These are phyloP conservation scores for Epistrophe grossulariae DNA, from an alignment of 2,888 invertebrate species.

Conservation along the genomic window DNA sequence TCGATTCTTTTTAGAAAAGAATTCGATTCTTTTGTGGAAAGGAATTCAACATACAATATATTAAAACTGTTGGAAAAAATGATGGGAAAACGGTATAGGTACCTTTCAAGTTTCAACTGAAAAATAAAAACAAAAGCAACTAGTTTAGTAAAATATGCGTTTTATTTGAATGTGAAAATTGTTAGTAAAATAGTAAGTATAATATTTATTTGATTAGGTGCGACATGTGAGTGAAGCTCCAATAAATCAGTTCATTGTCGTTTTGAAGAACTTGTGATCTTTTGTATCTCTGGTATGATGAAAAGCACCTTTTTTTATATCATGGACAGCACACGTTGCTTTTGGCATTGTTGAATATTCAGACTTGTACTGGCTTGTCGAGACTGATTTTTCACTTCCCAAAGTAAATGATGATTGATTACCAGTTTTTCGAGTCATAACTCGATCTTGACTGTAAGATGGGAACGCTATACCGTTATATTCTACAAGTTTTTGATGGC, in stretches of 20 bases:
- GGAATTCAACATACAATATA: no score
- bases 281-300: constrained; percentile 93
- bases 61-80: no score
- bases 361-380: constrained; percentile 89
- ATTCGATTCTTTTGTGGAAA: no score
- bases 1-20: no score
- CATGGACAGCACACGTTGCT: constrained; percentile 91
- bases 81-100: no score
- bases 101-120: background rate
- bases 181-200: constrained; percentile 13
- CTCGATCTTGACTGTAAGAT: constrained; percentile 77
- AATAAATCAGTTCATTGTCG: constrained; percentile 72
- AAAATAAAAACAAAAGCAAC: background rate
- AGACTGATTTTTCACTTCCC: constrained; percentile 87
- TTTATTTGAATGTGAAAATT: constrained; percentile 1
- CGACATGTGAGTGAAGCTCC: background rate
- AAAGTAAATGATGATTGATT: constrained; percentile 91
- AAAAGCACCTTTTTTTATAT: constrained; percentile 91
- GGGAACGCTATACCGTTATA: constrained; percentile 79
- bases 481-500: constrained; percentile 50
- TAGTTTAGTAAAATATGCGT: background rate
- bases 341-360: constrained; percentile 89
- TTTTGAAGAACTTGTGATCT: constrained; percentile 92
- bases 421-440: constrained; percentile 85
- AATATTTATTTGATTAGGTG: background rate